Evolutionary conservation across 2,888 invertebrate species (phyloP), one percentile per base, ranked within the genome.

Genomic region (Drosophila histrio): DNA sequence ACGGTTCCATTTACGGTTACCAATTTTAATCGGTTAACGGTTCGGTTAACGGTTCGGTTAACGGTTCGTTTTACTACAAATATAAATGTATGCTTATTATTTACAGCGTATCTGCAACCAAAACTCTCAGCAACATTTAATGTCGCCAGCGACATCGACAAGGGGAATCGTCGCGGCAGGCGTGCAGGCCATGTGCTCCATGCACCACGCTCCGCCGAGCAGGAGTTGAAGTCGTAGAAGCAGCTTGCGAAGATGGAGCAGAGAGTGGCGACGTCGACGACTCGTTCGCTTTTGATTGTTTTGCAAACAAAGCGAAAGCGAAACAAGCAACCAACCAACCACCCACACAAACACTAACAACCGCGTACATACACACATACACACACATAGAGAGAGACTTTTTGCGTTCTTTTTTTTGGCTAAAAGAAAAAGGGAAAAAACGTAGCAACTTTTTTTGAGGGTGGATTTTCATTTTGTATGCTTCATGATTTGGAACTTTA

Each of bases 401-500:
- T 85, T 87, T 87, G 75, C 67, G 78, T 71, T 70, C 50, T 72
- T 72, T 56, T 62, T 85, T 87, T 85, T 75, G 70, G 66, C 64
- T 39, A 22, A 17, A 58, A 28, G 13, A 70, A 44, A 56, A 56
- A 60, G 34, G 34, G 13, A 74, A 83, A 83, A 84, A 84, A 73
- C 67, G 69, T 70, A 62, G 71, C 67, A 83, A 86, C 87, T 83
- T 83, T 83, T 79, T 87, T 77, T 34, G 85, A 87, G 85, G 85
- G 85, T 86, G 84, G 85, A 87, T 84, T 85, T 88, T 88, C 87
- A 88, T 84, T 87, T 88, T 88, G 79, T 87, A 77, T 79, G 85
- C 79, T 88, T 87, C 81, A 84, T 85, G 85, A 88, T 86, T 86
- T 87, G 77, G 77, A 79, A 83, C 83, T 88, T 86, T 88, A 87